A percentile compares a stretch with the other conserved stretches of the same genome.
These are phyloP conservation scores for Atethmia centrago DNA, from an alignment of 2,888 invertebrate genomes.

Conservation along the genomic window DNA sequence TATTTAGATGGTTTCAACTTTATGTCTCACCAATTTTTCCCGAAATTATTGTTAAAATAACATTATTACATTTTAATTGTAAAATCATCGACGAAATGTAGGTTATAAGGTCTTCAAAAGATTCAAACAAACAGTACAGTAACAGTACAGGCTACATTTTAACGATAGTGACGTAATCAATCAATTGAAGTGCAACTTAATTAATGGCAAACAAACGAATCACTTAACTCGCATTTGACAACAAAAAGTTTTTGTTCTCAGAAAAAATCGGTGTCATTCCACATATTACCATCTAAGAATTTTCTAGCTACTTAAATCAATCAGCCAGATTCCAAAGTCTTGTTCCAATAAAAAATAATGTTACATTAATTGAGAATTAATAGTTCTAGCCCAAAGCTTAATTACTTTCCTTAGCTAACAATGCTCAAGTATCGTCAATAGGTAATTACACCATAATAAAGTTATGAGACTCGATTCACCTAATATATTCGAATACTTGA, in stretches of 20 bases:
- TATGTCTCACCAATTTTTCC: too few species aligned
- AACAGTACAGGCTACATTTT: too few species aligned
- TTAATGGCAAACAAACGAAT: too few species aligned
- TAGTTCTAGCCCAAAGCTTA: neutral
- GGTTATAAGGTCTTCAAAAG: too few species aligned
- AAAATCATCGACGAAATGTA: too few species aligned
- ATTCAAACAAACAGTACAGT: too few species aligned
- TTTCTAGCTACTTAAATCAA: neutral
- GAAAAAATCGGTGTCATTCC: neutral
- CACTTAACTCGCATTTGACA: too few species aligned
- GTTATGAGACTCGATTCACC: neutral
- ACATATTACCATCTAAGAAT: neutral
- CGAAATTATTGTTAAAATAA: too few species aligned
- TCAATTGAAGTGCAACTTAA: too few species aligned
- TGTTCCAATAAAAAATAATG: slow-evolving; percentile 15
- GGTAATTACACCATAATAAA: slow-evolving; percentile 13
- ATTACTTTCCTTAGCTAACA: slow-evolving; percentile 27
- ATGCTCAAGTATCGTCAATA: slow-evolving; percentile 11
- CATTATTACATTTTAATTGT: too few species aligned
- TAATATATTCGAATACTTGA: slow-evolving; percentile 15
- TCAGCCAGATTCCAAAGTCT: neutral
- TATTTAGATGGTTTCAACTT: too few species aligned
- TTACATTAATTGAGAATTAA: neutral
- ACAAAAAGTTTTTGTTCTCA: neutral
- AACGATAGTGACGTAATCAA: too few species aligned